Base-by-base conservation (phyloP, 2,113 vertebrate genomes). In the Hippocampus abdominalis region DNA sequence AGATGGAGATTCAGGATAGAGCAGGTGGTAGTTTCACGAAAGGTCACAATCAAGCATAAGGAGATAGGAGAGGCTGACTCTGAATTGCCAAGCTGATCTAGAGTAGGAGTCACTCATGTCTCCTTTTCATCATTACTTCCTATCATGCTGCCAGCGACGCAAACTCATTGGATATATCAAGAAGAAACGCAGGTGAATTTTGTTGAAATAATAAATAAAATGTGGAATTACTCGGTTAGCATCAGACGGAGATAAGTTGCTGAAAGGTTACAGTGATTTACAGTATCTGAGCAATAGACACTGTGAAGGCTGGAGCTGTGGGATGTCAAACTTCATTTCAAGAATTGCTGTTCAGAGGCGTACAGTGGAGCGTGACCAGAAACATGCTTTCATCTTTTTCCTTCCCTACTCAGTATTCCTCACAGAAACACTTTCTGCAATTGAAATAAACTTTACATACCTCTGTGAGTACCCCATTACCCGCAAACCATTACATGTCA, bases 221-320 rank as follows among this genome's bases (percentile, higher is more conserved):
- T 9, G 21, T 25, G 20, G 56, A 57, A 9, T 15, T 29, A 57
- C 4, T 1, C 3, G 56, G 23, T 27, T 25, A 10, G 13, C 13
- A 15, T 13, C 12, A 25, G 10, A 59, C 15, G 44, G 11, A 51
- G 68, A 2, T 32, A 2, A 64, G 36, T 46, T 68, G 77, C 72
- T 61, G n/a, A 80, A 69, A 80, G 69, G 61, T n/a, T 51, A 29
- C 74, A 84, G 84, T 81, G 81, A 85, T 79, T 74, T 66, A 72
- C 49, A 69, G 56, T 23, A 40, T 57, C 39, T 11, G 27, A 71
- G 60, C 64, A 64, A 71, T 73, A 69, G 75, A 66, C 71, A 73
- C 65, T 69, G n/a, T 10, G 61, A 27, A 74, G 64, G 57, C 15
- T 66, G 57, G 64, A 36, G 1, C 72, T 44, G 53, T 68, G n/a